Base-by-base conservation (phyloP, 2,888 invertebrate genomes). In the Eupithecia inturbata region DNA sequence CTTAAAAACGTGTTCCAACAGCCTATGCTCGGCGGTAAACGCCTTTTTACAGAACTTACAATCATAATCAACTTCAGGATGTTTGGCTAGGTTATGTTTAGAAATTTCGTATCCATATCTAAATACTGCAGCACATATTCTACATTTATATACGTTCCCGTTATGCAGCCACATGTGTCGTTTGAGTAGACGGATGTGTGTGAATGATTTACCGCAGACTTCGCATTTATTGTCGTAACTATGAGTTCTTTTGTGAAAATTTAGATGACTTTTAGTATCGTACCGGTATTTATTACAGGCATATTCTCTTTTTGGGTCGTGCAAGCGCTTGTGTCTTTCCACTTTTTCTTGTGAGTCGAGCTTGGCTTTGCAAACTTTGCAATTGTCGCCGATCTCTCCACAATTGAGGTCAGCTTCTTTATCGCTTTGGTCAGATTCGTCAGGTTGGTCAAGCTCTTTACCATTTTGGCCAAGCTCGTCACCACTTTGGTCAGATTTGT, bases 261-360 rank as follows among this genome's bases (percentile, higher is more conserved):
- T 4, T 16, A 71, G 6, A 7, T 57, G 19, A 16, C 53, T 53
- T n/a, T 7, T 16, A 3, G 0, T 7, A 6, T 3, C 3, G 66
- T 41, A 67, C 14, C 71, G 57, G 12, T 67, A 71, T 6, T 31
- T 41, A 28, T 66, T 22, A 36, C 71, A 71, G 1, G 26, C 36
- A 14, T 39, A 67, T n/a, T 4, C 6, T 7, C 57, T 33, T 4
- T 41, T 41, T 2, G 57, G 39, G n/a, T 67, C 66, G 16, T 71
- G 71, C 1, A 67, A n/a, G 3, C 26, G n/a, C 4, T 22, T 12
- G 31, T 71, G 71, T 6, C 31, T 3, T 33, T 53, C 31, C 1
- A 67, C 9, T 39, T 41, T 26, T 12, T 14, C 7, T 7, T 7
- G 39, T 14, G 26, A 33, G 14, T 22, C n/a, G 10, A 28, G 31